Evolutionary conservation across 1,140 invertebrate genomes (phyloP).

Genomic region (Pollicipes pollicipes): DNA sequence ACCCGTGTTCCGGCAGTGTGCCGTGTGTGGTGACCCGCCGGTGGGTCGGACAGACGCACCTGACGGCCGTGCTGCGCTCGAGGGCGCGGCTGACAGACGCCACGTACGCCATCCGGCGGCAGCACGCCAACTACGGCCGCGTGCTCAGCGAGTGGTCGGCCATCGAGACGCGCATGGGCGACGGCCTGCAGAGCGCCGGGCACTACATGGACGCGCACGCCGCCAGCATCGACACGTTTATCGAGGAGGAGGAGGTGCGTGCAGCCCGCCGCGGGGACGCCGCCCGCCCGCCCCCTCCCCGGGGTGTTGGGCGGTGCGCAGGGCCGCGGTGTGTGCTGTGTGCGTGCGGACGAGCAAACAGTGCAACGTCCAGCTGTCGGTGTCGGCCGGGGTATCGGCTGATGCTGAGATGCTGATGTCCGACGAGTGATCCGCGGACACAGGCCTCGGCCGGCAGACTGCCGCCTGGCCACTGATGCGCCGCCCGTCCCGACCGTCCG

Average conservation of each 20-base stretch:
- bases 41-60: slow-evolving; percentile 32
- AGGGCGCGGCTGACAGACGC: slow-evolving; percentile 52
- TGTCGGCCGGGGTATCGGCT: too few species aligned
- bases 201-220: slow-evolving; percentile 59
- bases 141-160: slow-evolving; percentile 73
- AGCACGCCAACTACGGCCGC: slow-evolving; percentile 61
- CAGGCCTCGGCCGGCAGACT: too few species aligned
- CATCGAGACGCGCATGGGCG: slow-evolving; percentile 63
- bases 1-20: too few species aligned
- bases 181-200: slow-evolving; percentile 47
- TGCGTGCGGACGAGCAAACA: too few species aligned
- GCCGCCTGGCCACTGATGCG: too few species aligned
- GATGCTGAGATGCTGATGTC: too few species aligned
- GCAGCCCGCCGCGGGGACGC: slow-evolving; percentile 22
- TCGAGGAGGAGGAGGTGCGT: slow-evolving; percentile 65
- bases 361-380: too few species aligned
- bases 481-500: too few species aligned
- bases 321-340: too few species aligned
- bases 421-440: too few species aligned
- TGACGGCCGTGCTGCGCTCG: slow-evolving; percentile 32
- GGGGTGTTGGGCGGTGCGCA: not conserved
- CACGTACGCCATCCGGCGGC: slow-evolving; percentile 56
- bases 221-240: slow-evolving; percentile 48
- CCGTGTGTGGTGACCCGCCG: too few species aligned
- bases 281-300: too few species aligned